Conservation (phyloP, 2,797 vertebrate genomes). For the Merluccius polli region DNA sequence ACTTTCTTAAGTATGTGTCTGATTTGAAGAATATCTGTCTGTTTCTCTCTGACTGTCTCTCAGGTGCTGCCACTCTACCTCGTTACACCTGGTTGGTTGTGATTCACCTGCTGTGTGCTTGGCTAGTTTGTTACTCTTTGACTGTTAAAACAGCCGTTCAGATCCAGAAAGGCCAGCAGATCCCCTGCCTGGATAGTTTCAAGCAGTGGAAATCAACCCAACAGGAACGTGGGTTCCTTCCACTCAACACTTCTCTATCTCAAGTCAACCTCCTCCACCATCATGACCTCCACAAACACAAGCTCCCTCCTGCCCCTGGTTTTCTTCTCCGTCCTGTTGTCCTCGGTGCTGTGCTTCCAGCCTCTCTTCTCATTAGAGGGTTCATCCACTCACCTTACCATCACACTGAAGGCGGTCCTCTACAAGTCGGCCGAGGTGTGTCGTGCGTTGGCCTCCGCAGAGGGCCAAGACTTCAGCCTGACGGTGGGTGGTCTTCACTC, state of each 20-base stretch:
- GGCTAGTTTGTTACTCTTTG: not conserved
- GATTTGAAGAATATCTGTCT: not conserved
- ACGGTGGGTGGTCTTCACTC: conserved; percentile 42
- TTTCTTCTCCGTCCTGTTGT: conserved; percentile 20
- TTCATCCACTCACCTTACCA: conserved; percentile 52
- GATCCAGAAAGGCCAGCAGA: not conserved
- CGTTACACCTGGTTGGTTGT: conserved; percentile 10
- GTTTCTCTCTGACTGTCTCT: not conserved
- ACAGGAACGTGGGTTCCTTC: not conserved
- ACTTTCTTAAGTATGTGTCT: not conserved
- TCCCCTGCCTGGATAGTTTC: not conserved
- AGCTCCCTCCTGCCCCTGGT: conserved; percentile 10
- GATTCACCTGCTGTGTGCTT: not conserved
- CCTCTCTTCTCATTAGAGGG: conserved; percentile 37
- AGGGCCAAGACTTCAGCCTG: conserved; percentile 51
- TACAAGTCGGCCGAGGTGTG: conserved; percentile 63
- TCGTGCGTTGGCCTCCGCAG: conserved; percentile 37
- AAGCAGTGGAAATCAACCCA: not conserved
- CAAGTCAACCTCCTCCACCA: accelerated
- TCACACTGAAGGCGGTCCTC: conserved; percentile 55
- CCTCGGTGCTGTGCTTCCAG: conserved; percentile 35
- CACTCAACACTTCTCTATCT: not conserved
- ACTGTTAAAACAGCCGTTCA: not conserved
- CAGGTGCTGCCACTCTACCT: conserved; percentile 36
- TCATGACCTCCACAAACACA: conserved; percentile 6